These are phyloP conservation scores for Brotula barbata DNA, from an alignment of 2,797 vertebrate genomes.

Conservation along the genomic window DNA sequence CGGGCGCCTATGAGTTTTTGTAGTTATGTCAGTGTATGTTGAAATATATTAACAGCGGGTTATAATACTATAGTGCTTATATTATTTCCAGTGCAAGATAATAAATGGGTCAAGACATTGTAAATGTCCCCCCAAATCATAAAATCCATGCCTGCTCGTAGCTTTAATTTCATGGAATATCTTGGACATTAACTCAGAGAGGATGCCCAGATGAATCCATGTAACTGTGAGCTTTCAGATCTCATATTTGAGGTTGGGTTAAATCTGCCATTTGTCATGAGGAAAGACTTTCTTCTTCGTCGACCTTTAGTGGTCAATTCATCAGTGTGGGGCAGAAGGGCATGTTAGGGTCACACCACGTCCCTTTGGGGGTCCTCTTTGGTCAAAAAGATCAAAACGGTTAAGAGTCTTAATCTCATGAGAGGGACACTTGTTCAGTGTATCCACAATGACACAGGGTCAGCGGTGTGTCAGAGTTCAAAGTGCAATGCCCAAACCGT, in stretches of 20 bases:
- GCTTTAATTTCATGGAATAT: no score
- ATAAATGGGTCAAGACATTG: no score
- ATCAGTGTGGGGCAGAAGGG: slow-evolving; percentile 29
- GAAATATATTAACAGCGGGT: no score
- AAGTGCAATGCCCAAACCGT: slow-evolving; percentile 29
- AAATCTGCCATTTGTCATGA: not conserved
- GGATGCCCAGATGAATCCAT: no score
- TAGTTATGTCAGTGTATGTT: no score
- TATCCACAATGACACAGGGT: slow-evolving; percentile 38
- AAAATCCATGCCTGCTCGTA: no score
- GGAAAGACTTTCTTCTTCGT: slow-evolving; percentile 25
- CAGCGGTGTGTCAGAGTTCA: slow-evolving; percentile 46
- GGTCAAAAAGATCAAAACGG: slow-evolving; percentile 52
- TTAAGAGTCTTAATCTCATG: slow-evolving; percentile 56
- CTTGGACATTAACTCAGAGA: no score
- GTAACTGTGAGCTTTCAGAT: no score
- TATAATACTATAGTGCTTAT: no score
- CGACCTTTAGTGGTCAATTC: slow-evolving; percentile 45
- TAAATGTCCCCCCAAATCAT: no score
- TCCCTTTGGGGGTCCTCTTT: slow-evolving; percentile 44
- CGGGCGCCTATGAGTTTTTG: no score
- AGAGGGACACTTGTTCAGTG: slow-evolving; percentile 41
- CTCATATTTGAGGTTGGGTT: not conserved
- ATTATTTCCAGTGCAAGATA: no score
- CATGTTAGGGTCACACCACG: slow-evolving; percentile 38